phyloP scores from a whole-genome alignment of 2,888 invertebrate species.

The Perdita meconis region DNA sequence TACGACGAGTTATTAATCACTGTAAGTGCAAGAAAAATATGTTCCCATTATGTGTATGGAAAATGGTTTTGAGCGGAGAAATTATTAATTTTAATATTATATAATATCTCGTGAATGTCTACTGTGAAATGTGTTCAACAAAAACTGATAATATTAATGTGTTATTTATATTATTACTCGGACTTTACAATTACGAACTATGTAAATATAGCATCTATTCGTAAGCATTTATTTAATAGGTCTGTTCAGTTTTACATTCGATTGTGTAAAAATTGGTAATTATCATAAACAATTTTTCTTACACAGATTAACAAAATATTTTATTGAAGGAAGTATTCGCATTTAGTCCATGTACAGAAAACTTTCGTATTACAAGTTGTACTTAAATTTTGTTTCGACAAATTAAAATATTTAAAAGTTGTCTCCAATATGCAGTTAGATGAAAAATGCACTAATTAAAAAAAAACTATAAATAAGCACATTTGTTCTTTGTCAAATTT shows the following conservation, averaged over 20 bases:
- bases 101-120: constrained; percentile 9
- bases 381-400: constrained; percentile 10
- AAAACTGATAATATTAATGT: constrained; percentile 16
- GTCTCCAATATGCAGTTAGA: not conserved
- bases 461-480: constrained; percentile 32
- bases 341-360: constrained; percentile 2
- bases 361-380: constrained; percentile 20
- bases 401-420: constrained; percentile 8
- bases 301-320: not conserved
- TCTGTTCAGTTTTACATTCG: constrained; percentile 34
- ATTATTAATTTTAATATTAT: constrained; percentile 23
- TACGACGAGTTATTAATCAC: constrained; percentile 9
- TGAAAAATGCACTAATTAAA: constrained; percentile 14
- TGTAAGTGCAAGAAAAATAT: constrained; percentile 21
- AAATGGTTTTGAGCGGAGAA: not conserved
- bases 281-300: constrained; percentile 4
- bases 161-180: constrained; percentile 36
- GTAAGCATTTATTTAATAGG: constrained; percentile 36
- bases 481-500: constrained; percentile 36
- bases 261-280: constrained; percentile 3
- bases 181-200: constrained; percentile 27
- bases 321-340: constrained; percentile 13
- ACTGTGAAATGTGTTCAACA: constrained; percentile 11
- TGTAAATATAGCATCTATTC: constrained; percentile 45
- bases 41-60: constrained; percentile 32